phyloP scores from a whole-genome alignment of 2,797 vertebrate genomes.

The Pangasius larnaudii region DNA sequence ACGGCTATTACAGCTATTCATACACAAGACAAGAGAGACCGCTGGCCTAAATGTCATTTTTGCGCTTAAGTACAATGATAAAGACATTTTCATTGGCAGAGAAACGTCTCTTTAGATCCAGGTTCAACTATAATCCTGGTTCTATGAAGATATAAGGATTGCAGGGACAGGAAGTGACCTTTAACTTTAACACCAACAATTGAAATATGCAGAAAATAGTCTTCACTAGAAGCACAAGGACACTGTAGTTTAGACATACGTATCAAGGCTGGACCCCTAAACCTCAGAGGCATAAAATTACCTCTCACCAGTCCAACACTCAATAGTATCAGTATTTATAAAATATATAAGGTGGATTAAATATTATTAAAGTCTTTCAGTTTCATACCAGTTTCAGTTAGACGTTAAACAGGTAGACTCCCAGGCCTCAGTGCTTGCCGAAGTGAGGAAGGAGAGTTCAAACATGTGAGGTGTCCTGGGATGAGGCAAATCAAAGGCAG shows the following conservation, averaged over 20 bases:
- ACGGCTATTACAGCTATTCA: not conserved
- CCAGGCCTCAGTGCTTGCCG: slow-evolving; percentile 18
- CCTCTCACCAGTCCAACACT: not conserved
- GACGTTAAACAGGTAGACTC: slow-evolving; percentile 23
- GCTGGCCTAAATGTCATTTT: not conserved
- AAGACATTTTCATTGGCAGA: not conserved
- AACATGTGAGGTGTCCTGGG: slow-evolving; percentile 27
- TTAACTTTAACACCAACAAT: not conserved
- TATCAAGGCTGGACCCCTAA: not conserved
- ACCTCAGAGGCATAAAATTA: slow-evolving; percentile 14
- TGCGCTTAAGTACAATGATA: not conserved
- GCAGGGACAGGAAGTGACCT: not conserved
- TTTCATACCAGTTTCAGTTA: slow-evolving; percentile 18
- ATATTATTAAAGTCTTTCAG: slow-evolving; percentile 1
- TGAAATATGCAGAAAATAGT: slow-evolving; percentile 10
- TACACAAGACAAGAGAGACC: not conserved
- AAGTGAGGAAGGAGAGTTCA: slow-evolving; percentile 32
- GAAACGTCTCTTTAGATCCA: not conserved
- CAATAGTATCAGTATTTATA: not conserved
- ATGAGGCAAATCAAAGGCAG: slow-evolving; percentile 42
- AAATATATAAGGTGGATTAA: not conserved
- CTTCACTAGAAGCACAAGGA: not conserved
- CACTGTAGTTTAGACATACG: not conserved
- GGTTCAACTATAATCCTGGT: slow-evolving; percentile 24
- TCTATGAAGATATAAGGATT: slow-evolving; percentile 4